Evolutionary conservation across 1,140 invertebrate genomes (phyloP), one percentile per base, ranked within the genome.

Genomic region (Anagrus nilaparvatae): DNA sequence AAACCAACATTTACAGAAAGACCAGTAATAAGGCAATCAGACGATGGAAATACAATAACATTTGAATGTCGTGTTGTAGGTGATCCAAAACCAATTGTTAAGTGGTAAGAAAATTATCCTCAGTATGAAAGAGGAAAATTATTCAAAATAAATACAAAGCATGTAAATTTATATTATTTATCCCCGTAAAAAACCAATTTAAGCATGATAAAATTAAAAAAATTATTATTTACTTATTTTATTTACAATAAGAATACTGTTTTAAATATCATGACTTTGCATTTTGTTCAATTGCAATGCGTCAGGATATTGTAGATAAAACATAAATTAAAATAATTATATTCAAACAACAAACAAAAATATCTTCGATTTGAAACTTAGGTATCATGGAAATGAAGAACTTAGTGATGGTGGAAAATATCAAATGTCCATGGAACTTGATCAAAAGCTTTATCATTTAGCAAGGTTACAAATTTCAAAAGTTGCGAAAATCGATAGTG

Each of bases 1-100:
- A 89, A 88, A 69, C 92, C 92, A 37, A 92, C 87, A 44, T 97
- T 98, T 73, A 94, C 90, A 50, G 90, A 95, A 76, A 80, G 93
- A 70, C 93, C 93, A 18, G 76, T 89, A 56, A 97, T 96, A 63
- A 79, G 87, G 69, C 93, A 97, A 75, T 86, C 84, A 47, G 90
- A 95, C 51, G 88, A 93, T 72, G 87, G 87, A 55, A 79, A 78
- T 58, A 90, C 84, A 66, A 89, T 97, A 55, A 83, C 82, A 47
- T 94, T 98, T 70, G 90, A 96, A 73, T 96, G 91, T 72, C 77
- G 89, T 74, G 84, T 95, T 59, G 88, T 90, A 53, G 91, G 89
- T 55, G 91, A 96, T 71, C 93, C 93, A 33, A 84, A 84, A 69
- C 93, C 93, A 51, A 81, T 73, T 55, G 77, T 97, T 51, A 76